Base-by-base conservation (phyloP, 2,888 invertebrate genomes). In the Panopea generosa region DNA sequence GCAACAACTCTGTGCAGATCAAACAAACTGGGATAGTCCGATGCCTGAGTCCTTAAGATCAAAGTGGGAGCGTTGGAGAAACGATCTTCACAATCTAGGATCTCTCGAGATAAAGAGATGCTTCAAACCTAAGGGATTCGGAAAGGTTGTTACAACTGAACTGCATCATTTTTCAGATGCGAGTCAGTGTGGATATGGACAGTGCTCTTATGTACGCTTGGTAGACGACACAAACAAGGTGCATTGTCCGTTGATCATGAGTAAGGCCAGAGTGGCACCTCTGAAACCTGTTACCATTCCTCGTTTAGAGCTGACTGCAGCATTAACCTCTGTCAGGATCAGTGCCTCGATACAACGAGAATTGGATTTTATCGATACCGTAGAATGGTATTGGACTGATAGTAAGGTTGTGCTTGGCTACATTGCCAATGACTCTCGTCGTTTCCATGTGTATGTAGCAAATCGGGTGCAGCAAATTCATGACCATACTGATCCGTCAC, bases 371-470 rank as follows among this genome's bases (percentile, higher is more conserved):
- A 11, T 45, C 0, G 53, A 56, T 27, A 53, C 43, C 24, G n/a
- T 9, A 11, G 63, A 77, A 38, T 67, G 45, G 26, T 81, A 62
- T 26, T 85, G 77, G 79, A 83, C 84, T 11, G 84, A 85, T 53
- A 69, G 65, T 1, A 55, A 47, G 18, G 77, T 83, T 4, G 82
- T 84, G 0, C 63, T 84, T 22, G 78, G 79, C 4, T 85, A 83
- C 53, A 83, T 84, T 14, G 68, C 47, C 4, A 85, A 84, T 26
- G 77, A 77, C 16, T 62, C 71, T 2, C 60, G 70, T 22, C 40
- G 82, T 18, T 84, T 84, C 38, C 84, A 81, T 22, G 66, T 74
- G 0, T 85, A 77, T 52, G 84, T 85, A 9, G 77, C 78, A 0
- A 85, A 84, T 60, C 67, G 83, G 20, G 72, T 86, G 16, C 74